A percentile compares a stretch with the other conserved stretches of the same genome.
Conservation (phyloP, 2,797 vertebrate species). For the Sebastes trivittatus region DNA sequence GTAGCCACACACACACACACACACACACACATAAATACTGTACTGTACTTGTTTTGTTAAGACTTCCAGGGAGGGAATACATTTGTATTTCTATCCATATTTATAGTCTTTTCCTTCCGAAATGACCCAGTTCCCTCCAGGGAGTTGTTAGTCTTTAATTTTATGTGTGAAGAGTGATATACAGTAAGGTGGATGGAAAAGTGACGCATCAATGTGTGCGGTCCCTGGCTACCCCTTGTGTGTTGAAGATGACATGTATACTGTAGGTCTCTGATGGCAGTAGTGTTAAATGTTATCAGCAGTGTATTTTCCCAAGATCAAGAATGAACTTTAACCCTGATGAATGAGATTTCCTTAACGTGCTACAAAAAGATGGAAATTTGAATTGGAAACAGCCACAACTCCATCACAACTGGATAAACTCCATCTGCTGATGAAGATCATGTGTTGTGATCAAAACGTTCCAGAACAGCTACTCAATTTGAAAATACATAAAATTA, state of each 20-base stretch:
- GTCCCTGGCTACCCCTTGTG: not conserved
- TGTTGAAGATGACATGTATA: slow-evolving; percentile 5
- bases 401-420: not conserved
- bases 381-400: not conserved
- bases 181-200: slow-evolving; percentile 21
- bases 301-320: not conserved
- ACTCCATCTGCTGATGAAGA: not conserved
- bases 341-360: too few species aligned
- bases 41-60: slow-evolving; percentile 28
- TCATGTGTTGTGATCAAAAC: not conserved
- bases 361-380: not conserved
- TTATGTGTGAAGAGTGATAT: slow-evolving; percentile 28
- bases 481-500: not conserved
- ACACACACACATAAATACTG: not conserved
- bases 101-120: slow-evolving; percentile 31
- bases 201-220: slow-evolving; percentile 19
- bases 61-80: not conserved
- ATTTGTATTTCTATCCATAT: slow-evolving; percentile 29
- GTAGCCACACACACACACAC: not conserved
- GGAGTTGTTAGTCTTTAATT: slow-evolving; percentile 15
- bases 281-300: not conserved
- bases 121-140: slow-evolving; percentile 21
- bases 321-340: not conserved
- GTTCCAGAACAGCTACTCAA: not conserved
- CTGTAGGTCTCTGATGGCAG: not conserved